Conservation (phyloP, 2,888 invertebrate species). For the Diarsia brunnea region DNA sequence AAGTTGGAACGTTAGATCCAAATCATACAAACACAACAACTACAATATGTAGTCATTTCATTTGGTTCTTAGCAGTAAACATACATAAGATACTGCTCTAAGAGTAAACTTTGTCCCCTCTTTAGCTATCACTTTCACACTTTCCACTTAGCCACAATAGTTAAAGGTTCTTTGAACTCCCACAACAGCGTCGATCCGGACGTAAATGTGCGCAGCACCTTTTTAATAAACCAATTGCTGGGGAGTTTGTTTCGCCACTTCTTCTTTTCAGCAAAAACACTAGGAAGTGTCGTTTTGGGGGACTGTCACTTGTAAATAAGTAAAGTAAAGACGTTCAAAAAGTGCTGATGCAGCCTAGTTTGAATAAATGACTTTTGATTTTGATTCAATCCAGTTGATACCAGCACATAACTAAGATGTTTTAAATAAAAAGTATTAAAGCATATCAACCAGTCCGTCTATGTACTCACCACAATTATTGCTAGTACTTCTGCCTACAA, state of each 20-base stretch:
- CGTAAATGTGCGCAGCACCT: slow-evolving; percentile 9
- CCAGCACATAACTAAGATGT: neutral
- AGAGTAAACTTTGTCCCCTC: slow-evolving; percentile 23
- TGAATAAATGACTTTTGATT: too few relatives aligned
- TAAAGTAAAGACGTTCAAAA: too few relatives aligned
- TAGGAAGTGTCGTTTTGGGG: too few relatives aligned
- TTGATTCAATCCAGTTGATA: neutral
- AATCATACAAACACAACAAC: neutral
- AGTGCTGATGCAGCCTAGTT: too few relatives aligned
- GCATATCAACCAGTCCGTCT: neutral
- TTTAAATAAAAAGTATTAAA: neutral
- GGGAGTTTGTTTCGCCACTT: too few relatives aligned
- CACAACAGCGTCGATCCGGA: slow-evolving; percentile 12
- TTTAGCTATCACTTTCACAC: slow-evolving; percentile 49
- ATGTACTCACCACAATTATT: neutral
- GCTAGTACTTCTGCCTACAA: neutral
- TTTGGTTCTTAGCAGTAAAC: neutral
- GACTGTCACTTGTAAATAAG: too few relatives aligned
- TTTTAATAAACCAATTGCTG: slow-evolving; percentile 24
- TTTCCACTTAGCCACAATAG: slow-evolving; percentile 43
- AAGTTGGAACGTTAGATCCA: neutral
- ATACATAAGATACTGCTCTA: neutral
- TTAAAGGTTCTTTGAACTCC: slow-evolving; percentile 44
- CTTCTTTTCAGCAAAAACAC: too few relatives aligned
- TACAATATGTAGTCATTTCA: slow-evolving; percentile 4